Evolutionary conservation across 1,140 invertebrate species (phyloP), one percentile per base, ranked within the genome.

Genomic region (Drosophila mayri): DNA sequence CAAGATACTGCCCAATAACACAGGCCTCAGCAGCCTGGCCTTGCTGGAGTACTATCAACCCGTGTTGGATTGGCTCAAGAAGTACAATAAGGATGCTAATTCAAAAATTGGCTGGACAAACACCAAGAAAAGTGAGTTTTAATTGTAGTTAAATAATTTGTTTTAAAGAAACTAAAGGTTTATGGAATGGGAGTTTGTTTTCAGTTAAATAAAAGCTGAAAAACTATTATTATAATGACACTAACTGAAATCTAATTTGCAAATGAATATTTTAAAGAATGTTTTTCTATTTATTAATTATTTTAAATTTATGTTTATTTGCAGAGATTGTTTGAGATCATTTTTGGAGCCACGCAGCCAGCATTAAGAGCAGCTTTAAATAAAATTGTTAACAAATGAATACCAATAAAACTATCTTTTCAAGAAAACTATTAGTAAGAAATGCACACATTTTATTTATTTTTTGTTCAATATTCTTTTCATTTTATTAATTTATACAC

Each of bases 1-100:
- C 28, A 91, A 93, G 64, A 81, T 93, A 16, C 76, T 95, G 28
- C 95, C 95, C 11, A 93, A 93, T 41, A 90, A 91, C n/a, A 72
- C 70, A 1, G 81, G 93, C 7, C 92, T 96, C 8, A 93, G 93
- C 75, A 93, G 86, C 43, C 37, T 81, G 55, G 90, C 92, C 0
- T 35, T 93, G 0, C 50, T 93, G 52, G 91, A 93, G 25, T 93
- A 93, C 55, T 93, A 93, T 76, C 66, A 91, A 18, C 93, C 93
- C 5, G 86, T 93, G 22, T 28, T 92, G 7, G 75, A 90, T 50
- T 93, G 91, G 81, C 54, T 93, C 0, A 70, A 83, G 11, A 62
- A 59, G 16, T 93, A 92, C n/a, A 93, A 93, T 40, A 70, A 75
- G 20, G 58, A 88, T 38, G 76, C 76, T 4, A 82, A 79, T 6